These are phyloP conservation scores for Semicossyphus pulcher DNA, from an alignment of 2,113 vertebrate species.

Conservation along the genomic window DNA sequence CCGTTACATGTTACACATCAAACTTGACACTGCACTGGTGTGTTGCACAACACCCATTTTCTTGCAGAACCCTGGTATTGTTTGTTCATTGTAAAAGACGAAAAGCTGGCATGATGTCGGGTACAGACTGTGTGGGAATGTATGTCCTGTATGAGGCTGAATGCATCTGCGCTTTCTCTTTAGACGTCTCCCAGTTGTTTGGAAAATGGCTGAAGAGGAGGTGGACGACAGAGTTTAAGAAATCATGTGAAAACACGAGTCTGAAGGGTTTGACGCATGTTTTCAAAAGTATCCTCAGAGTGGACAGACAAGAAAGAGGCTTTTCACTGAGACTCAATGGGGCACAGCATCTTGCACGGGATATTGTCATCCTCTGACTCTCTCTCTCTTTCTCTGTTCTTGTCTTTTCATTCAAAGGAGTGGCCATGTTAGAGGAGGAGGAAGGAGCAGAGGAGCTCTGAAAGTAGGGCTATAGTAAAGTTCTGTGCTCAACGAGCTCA, in stretches of 20 bases:
- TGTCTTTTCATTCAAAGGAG: constrained; percentile 15
- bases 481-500: constrained; percentile 80
- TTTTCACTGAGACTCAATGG: constrained; percentile 13
- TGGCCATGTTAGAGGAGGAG: constrained; percentile 10
- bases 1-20: too few species aligned
- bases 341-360: neutral
- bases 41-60: too few species aligned
- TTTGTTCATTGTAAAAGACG: neutral
- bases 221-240: neutral
- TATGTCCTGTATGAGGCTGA: neutral
- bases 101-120: neutral
- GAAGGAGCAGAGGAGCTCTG: constrained; percentile 39
- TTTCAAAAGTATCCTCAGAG: constrained; percentile 14
- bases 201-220: neutral
- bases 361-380: constrained; percentile 28
- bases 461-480: constrained; percentile 80
- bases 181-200: neutral
- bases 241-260: neutral
- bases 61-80: neutral
- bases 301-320: neutral
- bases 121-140: neutral
- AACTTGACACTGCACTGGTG: too few species aligned
- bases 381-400: constrained; percentile 7
- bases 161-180: neutral
- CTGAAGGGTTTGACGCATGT: neutral